These are phyloP conservation scores for Danionella cerebrum DNA, from an alignment of 2,113 vertebrate species.

Conservation along the genomic window DNA sequence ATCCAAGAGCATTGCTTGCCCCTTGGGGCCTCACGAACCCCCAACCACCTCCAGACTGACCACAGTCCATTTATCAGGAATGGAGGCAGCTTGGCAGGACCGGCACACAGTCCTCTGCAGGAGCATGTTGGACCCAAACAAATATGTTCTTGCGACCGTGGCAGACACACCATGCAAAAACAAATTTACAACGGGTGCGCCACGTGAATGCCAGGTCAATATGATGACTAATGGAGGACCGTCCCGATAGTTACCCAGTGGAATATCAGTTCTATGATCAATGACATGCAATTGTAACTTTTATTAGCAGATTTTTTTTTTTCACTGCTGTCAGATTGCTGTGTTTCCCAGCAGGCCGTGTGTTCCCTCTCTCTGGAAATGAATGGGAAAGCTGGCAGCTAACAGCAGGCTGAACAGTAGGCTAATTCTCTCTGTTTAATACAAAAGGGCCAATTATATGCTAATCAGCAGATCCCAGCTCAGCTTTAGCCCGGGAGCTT, in stretches of 20 bases:
- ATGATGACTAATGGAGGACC: conserved; percentile 65
- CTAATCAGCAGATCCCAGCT: conserved; percentile 69
- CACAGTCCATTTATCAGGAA: conserved; percentile 85
- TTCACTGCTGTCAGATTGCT: neutral
- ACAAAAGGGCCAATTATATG: conserved; percentile 76
- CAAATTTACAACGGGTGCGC: conserved; percentile 82
- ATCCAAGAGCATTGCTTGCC: conserved; percentile 66
- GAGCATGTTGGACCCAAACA: conserved; percentile 54
- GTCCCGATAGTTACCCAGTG: neutral
- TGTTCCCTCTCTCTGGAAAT: conserved; percentile 23
- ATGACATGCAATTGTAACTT: too few species aligned
- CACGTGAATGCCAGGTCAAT: conserved; percentile 84
- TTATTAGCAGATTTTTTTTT: too few species aligned
- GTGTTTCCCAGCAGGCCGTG: neutral
- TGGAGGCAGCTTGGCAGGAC: conserved; percentile 68
- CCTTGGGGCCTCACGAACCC: conserved; percentile 52
- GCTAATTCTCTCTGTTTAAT: conserved; percentile 62
- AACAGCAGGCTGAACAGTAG: conserved; percentile 41
- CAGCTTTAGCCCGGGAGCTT: conserved; percentile 51
- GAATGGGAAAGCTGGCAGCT: conserved; percentile 39
- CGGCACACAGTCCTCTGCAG: conserved; percentile 56
- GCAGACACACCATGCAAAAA: conserved; percentile 81
- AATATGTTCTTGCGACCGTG: conserved; percentile 76
- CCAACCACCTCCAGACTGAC: conserved; percentile 61
- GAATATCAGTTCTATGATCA: too few species aligned